These are phyloP conservation scores for Galerucella pusilla DNA, from an alignment of 2,888 invertebrate species.

Conservation along the genomic window DNA sequence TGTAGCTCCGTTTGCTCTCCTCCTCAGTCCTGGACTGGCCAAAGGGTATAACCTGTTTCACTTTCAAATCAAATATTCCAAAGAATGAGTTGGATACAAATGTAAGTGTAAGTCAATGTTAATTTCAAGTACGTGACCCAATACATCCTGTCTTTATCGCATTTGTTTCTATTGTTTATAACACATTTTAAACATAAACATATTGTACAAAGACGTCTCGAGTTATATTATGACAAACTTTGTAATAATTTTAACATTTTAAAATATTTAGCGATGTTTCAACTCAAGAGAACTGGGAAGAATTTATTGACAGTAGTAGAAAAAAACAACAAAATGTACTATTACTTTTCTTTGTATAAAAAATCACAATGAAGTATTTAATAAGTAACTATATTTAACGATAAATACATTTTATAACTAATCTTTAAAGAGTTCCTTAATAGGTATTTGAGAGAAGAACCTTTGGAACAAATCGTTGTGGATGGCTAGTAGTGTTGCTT, in stretches of 20 bases:
- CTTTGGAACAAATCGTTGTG: slow-evolving; percentile 33
- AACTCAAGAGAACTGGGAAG: no score
- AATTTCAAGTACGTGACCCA: background rate
- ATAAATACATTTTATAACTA: slow-evolving; percentile 14
- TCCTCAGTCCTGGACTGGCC: no score
- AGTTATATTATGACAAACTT: background rate
- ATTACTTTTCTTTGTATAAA: no score
- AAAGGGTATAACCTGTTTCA: background rate
- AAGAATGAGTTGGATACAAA: background rate
- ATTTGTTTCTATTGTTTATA: background rate
- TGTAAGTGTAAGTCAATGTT: background rate
- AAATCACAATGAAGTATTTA: no score
- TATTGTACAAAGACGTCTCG: background rate
- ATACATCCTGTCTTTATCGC: background rate
- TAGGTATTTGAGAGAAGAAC: slow-evolving; percentile 39
- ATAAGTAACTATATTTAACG: background rate
- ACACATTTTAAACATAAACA: background rate
- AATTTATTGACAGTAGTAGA: no score
- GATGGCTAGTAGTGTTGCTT: slow-evolving; percentile 33
- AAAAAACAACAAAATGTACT: no score
- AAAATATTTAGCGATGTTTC: no score
- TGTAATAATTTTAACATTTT: background rate
- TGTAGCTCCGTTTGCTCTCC: no score
- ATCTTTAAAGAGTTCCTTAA: slow-evolving; percentile 37
- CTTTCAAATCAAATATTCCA: background rate